These are phyloP conservation scores for Bombyx huttoni DNA, from an alignment of 2,888 invertebrate species.

Conservation along the genomic window DNA sequence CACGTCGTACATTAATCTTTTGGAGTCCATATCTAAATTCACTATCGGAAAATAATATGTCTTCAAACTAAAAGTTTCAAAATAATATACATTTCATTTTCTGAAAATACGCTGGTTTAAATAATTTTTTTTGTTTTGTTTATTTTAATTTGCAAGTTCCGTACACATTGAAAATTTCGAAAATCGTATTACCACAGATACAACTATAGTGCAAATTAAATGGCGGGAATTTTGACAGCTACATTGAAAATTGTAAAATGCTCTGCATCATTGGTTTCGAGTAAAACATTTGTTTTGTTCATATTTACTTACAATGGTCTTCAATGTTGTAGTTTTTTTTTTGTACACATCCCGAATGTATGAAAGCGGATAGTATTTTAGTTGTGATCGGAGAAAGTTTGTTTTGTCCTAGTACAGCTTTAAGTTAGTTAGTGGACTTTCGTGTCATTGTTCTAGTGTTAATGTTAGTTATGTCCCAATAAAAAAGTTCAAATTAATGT, in stretches of 20 bases:
- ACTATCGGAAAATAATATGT: conserved; percentile 73
- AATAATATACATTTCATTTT: neutral
- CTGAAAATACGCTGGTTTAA: too few relatives aligned
- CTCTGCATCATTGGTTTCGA: too few relatives aligned
- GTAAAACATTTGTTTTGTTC: too few relatives aligned
- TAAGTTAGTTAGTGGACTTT: conserved; percentile 46
- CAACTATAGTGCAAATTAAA: too few relatives aligned
- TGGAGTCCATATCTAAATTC: conserved; percentile 90
- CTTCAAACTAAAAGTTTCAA: neutral
- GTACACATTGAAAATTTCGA: too few relatives aligned
- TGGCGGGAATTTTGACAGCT: too few relatives aligned
- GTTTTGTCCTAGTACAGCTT: conserved; percentile 52
- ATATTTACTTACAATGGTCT: too few relatives aligned
- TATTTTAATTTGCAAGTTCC: too few relatives aligned
- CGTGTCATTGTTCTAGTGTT: conserved; percentile 35
- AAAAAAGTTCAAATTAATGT: conserved; percentile 26
- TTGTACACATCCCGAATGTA: neutral
- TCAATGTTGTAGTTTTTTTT: too few relatives aligned
- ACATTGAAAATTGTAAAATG: too few relatives aligned
- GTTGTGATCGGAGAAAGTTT: conserved; percentile 33
- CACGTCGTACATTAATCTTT: conserved; percentile 87
- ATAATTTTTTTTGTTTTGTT: too few relatives aligned
- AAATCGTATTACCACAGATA: too few relatives aligned
- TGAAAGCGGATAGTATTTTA: conserved; percentile 3
- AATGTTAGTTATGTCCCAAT: conserved; percentile 39